phyloP scores from a whole-genome alignment of 2,797 vertebrate species.

The Sebastes iracundus region DNA sequence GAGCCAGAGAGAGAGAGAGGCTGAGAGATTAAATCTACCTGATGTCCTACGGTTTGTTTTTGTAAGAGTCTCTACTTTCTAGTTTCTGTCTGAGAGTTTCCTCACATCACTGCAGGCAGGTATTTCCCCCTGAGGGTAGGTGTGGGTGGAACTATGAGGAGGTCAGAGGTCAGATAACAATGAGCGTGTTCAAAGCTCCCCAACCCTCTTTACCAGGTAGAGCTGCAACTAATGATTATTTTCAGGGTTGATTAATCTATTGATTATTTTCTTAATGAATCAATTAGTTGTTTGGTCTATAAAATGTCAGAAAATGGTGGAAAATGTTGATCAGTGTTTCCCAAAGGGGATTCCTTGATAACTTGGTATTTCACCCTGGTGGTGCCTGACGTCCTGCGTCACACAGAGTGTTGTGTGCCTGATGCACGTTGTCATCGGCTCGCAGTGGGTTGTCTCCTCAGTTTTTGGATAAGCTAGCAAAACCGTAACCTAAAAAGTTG shows the following conservation, averaged over 20 bases:
- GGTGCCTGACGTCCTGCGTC: no score
- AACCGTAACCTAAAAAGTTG: fast-evolving
- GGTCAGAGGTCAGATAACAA: constrained; percentile 64
- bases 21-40: constrained; percentile 52
- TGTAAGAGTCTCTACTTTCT: constrained; percentile 17
- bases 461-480: no score
- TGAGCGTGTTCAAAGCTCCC: constrained; percentile 26
- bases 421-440: no score
- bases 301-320: no score
- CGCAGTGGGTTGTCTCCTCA: no score
- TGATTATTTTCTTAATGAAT: no score
- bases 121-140: constrained; percentile 56
- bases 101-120: constrained; percentile 30
- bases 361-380: no score
- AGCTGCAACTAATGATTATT: neutral
- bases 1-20: constrained; percentile 7
- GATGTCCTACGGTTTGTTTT: constrained; percentile 43
- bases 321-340: no score
- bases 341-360: no score
- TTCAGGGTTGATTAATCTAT: neutral
- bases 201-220: neutral
- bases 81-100: constrained; percentile 41
- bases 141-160: constrained; percentile 30
- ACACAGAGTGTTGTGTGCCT: no score
- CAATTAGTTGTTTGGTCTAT: no score